Conservation (phyloP, 1,140 invertebrate species). For the Scylla paramamosain region DNA sequence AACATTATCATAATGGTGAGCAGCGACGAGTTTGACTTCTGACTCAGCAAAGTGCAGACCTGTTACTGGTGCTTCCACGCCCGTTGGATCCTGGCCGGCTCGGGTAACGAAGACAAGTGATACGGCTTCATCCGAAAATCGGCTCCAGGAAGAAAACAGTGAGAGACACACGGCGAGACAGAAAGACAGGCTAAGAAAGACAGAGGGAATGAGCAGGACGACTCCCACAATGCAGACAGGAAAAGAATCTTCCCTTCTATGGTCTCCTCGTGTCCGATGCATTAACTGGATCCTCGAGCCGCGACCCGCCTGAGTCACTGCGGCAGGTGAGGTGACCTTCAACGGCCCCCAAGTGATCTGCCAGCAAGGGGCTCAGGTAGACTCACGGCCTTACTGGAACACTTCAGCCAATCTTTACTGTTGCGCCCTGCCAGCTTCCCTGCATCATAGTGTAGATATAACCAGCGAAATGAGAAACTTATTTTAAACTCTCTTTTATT, state of each 20-base stretch:
- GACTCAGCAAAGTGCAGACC: conserved; percentile 5
- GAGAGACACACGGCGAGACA: not conserved
- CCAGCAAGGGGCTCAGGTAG: not conserved
- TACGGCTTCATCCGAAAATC: not conserved
- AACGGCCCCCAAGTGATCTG: not conserved
- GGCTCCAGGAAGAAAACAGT: not conserved
- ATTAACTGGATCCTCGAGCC: not conserved
- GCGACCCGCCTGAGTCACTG: not conserved
- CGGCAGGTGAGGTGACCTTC: not conserved
- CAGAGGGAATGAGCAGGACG: not conserved
- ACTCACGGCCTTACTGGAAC: not conserved
- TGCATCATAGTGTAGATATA: not conserved
- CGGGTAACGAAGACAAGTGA: conserved; percentile 8
- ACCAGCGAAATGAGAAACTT: not conserved
- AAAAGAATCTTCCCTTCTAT: not conserved
- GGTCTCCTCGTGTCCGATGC: not conserved
- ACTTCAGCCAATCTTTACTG: not conserved
- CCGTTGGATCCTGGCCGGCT: not conserved
- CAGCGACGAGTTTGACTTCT: conserved; percentile 2
- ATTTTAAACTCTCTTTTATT: too few relatives aligned
- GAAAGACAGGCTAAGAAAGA: conserved; percentile 11
- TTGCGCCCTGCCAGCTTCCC: not conserved
- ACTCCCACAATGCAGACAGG: not conserved
- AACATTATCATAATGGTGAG: conserved; percentile 23
- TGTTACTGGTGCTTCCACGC: not conserved